Evolutionary conservation across 2,797 vertebrate genomes (phyloP), one percentile per base, ranked within the genome.

Genomic region (Gymnothorax javanicus): DNA sequence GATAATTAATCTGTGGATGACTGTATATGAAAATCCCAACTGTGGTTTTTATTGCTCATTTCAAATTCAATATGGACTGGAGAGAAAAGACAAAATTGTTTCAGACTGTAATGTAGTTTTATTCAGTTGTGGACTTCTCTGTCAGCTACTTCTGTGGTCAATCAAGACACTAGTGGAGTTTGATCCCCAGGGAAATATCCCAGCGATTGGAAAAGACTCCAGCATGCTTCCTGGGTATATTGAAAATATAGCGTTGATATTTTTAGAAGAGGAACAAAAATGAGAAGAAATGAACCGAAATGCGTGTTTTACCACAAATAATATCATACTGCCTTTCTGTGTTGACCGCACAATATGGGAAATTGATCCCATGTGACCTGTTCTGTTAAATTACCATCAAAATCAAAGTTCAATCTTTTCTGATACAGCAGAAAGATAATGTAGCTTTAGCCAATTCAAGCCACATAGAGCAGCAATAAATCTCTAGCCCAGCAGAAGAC

Each of bases 181-280:
- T 79, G 71, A 73, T 25, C 33, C 71, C 27, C 8, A 73, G 71
- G 71, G 71, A 73, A 73, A 73, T 73, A 73, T 73, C 25, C 71
- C 27, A 17, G 71, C 43, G 13, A 73, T 73, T 27, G 43, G 71
- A 73, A 1, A 27, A 4, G 27, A 75, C 71, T 75, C 33, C 33
- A 73, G 25, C 25, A 73, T 73, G 75, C 50, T 79, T 79, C 43
- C 5, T 43, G 52, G 43, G 75, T 17, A 52, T 50, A 79, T 79
- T 79, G 75, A 4, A 13, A 52, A 79, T 79, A 52, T 52, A 79
- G 75, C 17, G 5, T 17, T 73, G 33, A 33, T 43, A 50, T 79
- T 79, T 50, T 52, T 2, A 79, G 75, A 52, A 79, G 17, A 77
- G 12, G 8, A 4, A 33, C 27, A 33, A 33, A 77, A 77, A 52